Base-by-base conservation (phyloP, 2,888 invertebrate genomes). In the Volucella bombylans region DNA sequence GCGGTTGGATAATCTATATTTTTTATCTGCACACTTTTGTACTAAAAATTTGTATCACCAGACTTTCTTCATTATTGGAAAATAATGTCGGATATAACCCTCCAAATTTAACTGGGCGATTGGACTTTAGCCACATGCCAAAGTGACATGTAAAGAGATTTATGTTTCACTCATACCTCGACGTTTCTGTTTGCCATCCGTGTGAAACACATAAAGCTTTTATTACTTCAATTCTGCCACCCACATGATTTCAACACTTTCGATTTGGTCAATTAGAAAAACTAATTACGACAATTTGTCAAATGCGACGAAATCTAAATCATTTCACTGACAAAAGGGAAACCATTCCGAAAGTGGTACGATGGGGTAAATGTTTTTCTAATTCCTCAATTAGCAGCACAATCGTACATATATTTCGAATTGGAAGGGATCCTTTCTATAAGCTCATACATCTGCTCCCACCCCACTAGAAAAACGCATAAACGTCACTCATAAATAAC, bases 401-500 rank as follows among this genome's bases (percentile, higher is more conserved):
- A 80, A 83, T 83, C 71, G 69, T 69, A 67, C 65, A 31, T 6
- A 6, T 0, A 4, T 31, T 31, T 23, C 2, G 2, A 23, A 74
- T 52, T 65, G 69, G 69, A 71, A 74, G 61, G 74, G 52, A 78
- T 45, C 67, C 62, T 67, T 71, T 78, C n/a, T 61, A 39, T 65
- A 12, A 50, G 41, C 23, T 43, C 52, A 23, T 38, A 50, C 39
- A 54, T n/a, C 11, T 14, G n/a, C 57, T 18, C 57, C 10, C 67
- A 61, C 18, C 31, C 62, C 14, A 11, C 23, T 12, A 15, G 14
- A 9, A 14, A 47, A 61, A 41, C 41, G 43, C 31, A 55, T 74
- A 83, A 79, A 69, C 64, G 57, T 62, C 69, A 68, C 47, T 59
- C 65, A 81, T 77, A 85, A 72, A 85, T 76, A 55, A 68, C 76